phyloP scores from a whole-genome alignment of 2,113 vertebrate genomes.

The Hepsetus odoe region DNA sequence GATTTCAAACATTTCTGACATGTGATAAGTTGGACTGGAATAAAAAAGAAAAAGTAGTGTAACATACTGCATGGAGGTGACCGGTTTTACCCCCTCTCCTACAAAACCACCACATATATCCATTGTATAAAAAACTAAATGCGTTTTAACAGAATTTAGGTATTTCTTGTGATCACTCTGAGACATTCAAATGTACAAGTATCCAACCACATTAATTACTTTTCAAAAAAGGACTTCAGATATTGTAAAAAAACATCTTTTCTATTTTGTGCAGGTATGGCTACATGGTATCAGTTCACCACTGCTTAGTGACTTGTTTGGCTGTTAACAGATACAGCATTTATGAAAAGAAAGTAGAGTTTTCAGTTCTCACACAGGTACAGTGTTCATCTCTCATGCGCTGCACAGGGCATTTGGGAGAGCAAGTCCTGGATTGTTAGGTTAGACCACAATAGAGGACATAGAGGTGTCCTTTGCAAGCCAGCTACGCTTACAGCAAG shows the following conservation, averaged over 20 bases:
- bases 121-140: too few relatives aligned
- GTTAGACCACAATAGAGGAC: constrained; percentile 45
- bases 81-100: too few relatives aligned
- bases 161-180: too few relatives aligned
- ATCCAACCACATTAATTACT: too few relatives aligned
- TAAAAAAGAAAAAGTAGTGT: too few relatives aligned
- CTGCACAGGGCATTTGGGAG: constrained; percentile 15
- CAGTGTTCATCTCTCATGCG: constrained; percentile 26
- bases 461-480: constrained; percentile 44
- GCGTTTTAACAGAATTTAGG: too few relatives aligned
- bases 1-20: too few relatives aligned
- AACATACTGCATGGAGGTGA: too few relatives aligned
- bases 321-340: constrained; percentile 7
- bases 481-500: constrained; percentile 36
- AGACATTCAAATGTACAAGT: too few relatives aligned
- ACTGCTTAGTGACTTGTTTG: background rate
- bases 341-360: constrained; percentile 21
- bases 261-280: background rate
- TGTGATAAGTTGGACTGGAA: too few relatives aligned
- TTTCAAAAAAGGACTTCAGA: too few relatives aligned
- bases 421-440: constrained; percentile 24
- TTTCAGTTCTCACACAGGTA: background rate
- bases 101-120: too few relatives aligned
- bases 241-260: background rate
- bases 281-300: background rate